phyloP scores from a whole-genome alignment of 2,113 vertebrate species.

The Scortum barcoo region DNA sequence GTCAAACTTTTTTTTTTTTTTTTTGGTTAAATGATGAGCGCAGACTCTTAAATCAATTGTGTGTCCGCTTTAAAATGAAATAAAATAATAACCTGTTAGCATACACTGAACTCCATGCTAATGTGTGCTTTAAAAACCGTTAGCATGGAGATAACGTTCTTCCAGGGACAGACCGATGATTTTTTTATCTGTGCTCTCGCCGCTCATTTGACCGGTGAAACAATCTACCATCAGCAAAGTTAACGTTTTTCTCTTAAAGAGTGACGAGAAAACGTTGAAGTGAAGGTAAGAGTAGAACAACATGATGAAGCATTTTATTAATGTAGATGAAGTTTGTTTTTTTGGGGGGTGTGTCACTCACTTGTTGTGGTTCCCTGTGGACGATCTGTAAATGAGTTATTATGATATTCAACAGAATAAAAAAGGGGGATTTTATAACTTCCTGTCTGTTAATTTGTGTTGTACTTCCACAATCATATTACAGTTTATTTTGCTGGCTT shows the following conservation, averaged over 20 bases:
- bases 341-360: background rate
- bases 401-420: slow-evolving; percentile 68
- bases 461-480: background rate
- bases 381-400: slow-evolving; percentile 59
- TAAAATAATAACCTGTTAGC: slow-evolving; percentile 39
- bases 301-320: slow-evolving; percentile 12
- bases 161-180: background rate
- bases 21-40: background rate
- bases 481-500: background rate
- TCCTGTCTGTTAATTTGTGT: slow-evolving; percentile 28
- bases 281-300: background rate
- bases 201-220: background rate
- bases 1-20: too few species aligned
- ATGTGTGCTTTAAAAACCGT: background rate
- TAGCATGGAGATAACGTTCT: slow-evolving; percentile 25
- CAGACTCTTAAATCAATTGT: background rate
- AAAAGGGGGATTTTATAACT: slow-evolving; percentile 74
- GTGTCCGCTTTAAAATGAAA: slow-evolving; percentile 2
- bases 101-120: background rate
- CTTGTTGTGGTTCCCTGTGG: slow-evolving; percentile 52
- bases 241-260: background rate
- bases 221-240: background rate
- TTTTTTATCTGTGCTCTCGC: background rate
- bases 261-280: background rate
- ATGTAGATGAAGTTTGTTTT: background rate